Evolutionary conservation across 2,888 invertebrate species (phyloP).

Genomic region (Tipula vernalis): DNA sequence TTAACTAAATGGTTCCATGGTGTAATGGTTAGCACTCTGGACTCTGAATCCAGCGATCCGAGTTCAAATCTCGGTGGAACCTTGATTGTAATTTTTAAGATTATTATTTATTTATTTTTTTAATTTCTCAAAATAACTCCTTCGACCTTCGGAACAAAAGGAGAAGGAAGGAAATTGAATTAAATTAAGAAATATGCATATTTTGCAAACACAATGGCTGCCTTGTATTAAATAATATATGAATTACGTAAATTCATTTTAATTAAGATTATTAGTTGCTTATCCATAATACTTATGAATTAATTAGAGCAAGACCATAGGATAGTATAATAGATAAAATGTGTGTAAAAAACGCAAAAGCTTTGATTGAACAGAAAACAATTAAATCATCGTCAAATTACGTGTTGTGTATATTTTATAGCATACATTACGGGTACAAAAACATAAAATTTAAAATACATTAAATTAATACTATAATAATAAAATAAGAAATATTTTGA

Average conservation of each 20-base stretch:
- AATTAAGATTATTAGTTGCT: too few species aligned
- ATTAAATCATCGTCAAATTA: not conserved
- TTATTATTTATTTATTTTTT: not conserved
- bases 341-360: too few species aligned
- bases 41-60: conserved; percentile 12
- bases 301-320: too few species aligned
- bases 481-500: not conserved
- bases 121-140: not conserved
- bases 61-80: conserved; percentile 12
- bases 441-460: not conserved
- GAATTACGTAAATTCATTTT: too few species aligned
- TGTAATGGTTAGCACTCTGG: conserved; percentile 12
- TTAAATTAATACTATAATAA: not conserved
- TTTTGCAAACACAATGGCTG: too few species aligned
- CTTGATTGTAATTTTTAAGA: not conserved
- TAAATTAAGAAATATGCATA: too few species aligned
- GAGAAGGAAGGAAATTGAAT: too few species aligned
- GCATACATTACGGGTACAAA: not conserved
- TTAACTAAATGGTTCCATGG: not conserved
- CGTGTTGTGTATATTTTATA: not conserved
- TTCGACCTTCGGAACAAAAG: too few species aligned
- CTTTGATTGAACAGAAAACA: too few species aligned
- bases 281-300: too few species aligned
- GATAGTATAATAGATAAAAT: too few species aligned
- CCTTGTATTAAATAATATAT: too few species aligned